A percentile compares a stretch with the other conserved stretches of the same genome.
These are phyloP conservation scores for Bradypus variegatus DNA, from an alignment of 2,797 vertebrate species.

Conservation along the genomic window DNA sequence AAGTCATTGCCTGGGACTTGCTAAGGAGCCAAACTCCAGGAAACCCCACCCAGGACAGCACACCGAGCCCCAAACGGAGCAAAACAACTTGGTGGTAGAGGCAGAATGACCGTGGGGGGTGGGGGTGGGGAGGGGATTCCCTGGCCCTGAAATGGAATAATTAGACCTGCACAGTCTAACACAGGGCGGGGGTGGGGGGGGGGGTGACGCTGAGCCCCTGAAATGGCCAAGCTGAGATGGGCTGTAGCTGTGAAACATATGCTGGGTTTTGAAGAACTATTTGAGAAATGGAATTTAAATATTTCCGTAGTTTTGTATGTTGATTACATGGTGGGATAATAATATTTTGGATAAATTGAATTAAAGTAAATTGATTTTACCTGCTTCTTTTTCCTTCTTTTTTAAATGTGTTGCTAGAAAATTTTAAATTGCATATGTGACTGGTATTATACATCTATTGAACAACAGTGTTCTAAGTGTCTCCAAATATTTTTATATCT, in stretches of 20 bases:
- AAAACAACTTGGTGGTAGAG: fast-evolving
- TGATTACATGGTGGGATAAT: not conserved
- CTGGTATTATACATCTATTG: not conserved
- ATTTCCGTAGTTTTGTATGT: not conserved
- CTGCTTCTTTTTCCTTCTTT: not conserved
- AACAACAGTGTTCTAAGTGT: not conserved
- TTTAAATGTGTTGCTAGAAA: not conserved
- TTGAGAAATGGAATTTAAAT: not conserved
- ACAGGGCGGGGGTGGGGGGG: too few relatives aligned
- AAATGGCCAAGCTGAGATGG: not conserved
- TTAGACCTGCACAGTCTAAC: fast-evolving
- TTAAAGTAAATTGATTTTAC: not conserved
- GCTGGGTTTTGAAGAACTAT: not conserved
- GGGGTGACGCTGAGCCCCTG: fast-evolving
- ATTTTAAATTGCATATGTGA: not conserved
- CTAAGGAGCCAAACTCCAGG: not conserved
- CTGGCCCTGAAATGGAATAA: not conserved
- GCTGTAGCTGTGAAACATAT: not conserved
- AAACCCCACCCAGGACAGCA: not conserved
- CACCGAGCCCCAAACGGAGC: not conserved
- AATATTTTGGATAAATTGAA: not conserved
- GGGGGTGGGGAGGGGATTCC: not conserved
- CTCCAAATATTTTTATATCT: not conserved
- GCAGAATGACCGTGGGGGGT: not conserved
- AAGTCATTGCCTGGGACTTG: not conserved